phyloP scores from a whole-genome alignment of 2,888 invertebrate genomes.

The Griposia aprilina region DNA sequence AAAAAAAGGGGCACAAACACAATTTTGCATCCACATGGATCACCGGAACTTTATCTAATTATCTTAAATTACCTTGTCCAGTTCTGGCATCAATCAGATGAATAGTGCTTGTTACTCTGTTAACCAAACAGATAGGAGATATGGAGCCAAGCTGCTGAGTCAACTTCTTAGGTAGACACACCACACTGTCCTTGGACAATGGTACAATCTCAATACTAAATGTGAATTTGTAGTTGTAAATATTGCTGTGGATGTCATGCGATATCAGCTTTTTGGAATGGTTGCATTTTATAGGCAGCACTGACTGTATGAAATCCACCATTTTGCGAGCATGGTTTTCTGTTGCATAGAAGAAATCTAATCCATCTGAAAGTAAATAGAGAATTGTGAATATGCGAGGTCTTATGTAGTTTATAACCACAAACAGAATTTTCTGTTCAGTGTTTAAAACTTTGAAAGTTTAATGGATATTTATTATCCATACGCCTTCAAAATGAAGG shows the following conservation, averaged over 20 bases:
- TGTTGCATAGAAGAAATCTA: conserved; percentile 98
- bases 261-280: conserved; percentile 98
- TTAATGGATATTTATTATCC: background rate
- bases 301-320: conserved; percentile 97
- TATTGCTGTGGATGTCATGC: conserved; percentile 99
- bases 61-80: conserved; percentile 92
- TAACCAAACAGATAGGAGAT: conserved; percentile 96
- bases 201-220: conserved; percentile 99
- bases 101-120: conserved; percentile 96
- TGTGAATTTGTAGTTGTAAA: conserved; percentile 98
- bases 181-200: conserved; percentile 97
- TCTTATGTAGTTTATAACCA: background rate
- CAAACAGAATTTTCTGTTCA: no score
- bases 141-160: conserved; percentile 97
- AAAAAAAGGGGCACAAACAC: no score
- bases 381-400: background rate
- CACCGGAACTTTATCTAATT: background rate
- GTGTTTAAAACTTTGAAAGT: background rate
- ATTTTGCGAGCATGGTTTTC: conserved; percentile 98
- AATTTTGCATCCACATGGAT: background rate
- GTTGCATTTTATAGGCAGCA: conserved; percentile 96
- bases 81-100: conserved; percentile 98
- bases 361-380: conserved; percentile 92
- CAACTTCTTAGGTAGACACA: conserved; percentile 96
- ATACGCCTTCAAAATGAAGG: background rate